Conservation (phyloP, 2,797 vertebrate species). For the Fistularia tabacaria region DNA sequence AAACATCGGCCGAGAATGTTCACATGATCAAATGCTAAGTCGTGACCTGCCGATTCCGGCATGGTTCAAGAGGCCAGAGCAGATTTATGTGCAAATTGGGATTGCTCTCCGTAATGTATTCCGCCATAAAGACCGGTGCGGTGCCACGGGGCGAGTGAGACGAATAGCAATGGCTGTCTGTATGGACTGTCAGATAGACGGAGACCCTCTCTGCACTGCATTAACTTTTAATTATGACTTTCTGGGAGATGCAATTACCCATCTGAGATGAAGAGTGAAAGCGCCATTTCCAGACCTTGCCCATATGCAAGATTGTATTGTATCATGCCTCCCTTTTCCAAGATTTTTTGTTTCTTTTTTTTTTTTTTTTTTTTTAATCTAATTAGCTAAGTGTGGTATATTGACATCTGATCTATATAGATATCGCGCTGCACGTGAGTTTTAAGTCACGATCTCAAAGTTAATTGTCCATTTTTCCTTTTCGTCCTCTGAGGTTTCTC, state of each 20-base stretch:
- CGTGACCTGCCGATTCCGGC: conserved; percentile 36
- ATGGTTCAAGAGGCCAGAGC: conserved; percentile 43
- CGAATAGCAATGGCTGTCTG: conserved; percentile 64
- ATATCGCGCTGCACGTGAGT: neutral
- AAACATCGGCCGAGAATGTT: conserved; percentile 18
- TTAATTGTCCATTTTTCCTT: conserved; percentile 12
- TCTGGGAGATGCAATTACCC: conserved; percentile 62
- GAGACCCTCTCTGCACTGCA: conserved; percentile 59
- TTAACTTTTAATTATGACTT: conserved; percentile 73
- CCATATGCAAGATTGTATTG: conserved; percentile 23
- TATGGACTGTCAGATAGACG: conserved; percentile 50
- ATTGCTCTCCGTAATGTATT: conserved; percentile 58
- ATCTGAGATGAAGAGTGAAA: conserved; percentile 45
- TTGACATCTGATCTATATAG: conserved; percentile 9
- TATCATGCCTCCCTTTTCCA: conserved; percentile 5
- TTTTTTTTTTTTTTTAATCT: conserved; percentile 6
- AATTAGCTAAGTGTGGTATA: neutral
- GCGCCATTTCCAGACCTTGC: conserved; percentile 24
- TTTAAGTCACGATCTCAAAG: neutral
- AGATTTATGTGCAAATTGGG: conserved; percentile 59
- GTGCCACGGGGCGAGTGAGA: conserved; percentile 50
- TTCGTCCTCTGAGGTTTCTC: conserved; percentile 79
- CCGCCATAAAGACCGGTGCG: conserved; percentile 46
- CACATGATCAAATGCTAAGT: conserved; percentile 41
- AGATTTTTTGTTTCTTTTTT: neutral